Evolutionary conservation across 2,888 invertebrate species (phyloP).

Genomic region (Tenodera sinensis): DNA sequence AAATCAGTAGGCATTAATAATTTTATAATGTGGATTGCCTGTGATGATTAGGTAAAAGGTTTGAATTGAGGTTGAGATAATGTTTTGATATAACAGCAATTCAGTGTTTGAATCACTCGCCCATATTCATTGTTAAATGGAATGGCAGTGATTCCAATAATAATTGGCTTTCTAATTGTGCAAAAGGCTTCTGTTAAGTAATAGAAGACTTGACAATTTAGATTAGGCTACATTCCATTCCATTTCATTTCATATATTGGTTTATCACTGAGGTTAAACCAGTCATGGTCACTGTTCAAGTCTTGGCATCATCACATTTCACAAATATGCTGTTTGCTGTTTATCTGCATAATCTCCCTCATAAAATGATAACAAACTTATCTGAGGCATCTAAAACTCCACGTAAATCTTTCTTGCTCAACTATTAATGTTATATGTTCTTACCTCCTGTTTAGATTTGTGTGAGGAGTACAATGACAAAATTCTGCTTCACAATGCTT

Average conservation of each 20-base stretch:
- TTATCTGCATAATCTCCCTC: neutral
- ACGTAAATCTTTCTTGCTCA: too few relatives aligned
- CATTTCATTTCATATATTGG: neutral
- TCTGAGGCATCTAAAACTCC: slow-evolving; percentile 7
- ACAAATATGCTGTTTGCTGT: neutral
- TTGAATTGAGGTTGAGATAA: neutral
- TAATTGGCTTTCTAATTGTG: neutral
- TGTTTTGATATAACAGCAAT: neutral
- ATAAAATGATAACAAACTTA: neutral
- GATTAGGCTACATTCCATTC: neutral
- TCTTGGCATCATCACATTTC: neutral
- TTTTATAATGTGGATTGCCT: neutral
- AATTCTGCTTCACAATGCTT: too few relatives aligned
- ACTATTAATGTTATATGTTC: too few relatives aligned
- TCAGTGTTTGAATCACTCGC: neutral
- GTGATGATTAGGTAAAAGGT: slow-evolving; percentile 14
- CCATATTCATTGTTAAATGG: neutral
- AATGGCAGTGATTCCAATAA: neutral
- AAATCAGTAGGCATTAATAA: too few relatives aligned
- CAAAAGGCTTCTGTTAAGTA: neutral
- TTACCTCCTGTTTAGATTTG: too few relatives aligned
- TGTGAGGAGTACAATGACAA: too few relatives aligned
- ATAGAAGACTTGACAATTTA: neutral
- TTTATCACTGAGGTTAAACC: neutral
- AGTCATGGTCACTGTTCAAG: neutral